These are phyloP conservation scores for Pelmatolapia mariae DNA, from an alignment of 2,113 vertebrate species.

Conservation along the genomic window DNA sequence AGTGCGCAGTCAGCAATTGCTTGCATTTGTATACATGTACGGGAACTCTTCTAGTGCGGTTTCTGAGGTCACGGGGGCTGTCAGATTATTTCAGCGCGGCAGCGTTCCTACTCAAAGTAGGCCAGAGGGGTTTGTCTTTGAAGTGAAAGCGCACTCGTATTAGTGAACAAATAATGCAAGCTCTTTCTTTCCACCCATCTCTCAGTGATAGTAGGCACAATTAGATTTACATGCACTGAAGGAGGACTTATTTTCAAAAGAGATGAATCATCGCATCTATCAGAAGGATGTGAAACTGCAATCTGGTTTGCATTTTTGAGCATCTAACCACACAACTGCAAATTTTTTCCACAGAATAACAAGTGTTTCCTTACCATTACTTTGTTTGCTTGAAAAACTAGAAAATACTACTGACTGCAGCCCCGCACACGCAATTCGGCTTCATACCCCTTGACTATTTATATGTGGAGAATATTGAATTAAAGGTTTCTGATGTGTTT, in stretches of 20 bases:
- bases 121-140: neutral
- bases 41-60: constrained; percentile 27
- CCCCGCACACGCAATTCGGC: neutral
- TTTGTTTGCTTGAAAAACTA: neutral
- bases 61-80: constrained; percentile 13
- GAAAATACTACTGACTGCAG: neutral
- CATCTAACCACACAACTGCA: constrained; percentile 29
- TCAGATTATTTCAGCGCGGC: neutral
- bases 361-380: neutral
- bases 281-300: constrained; percentile 52
- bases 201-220: neutral
- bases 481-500: neutral
- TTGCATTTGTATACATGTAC: neutral
- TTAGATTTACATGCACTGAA: neutral
- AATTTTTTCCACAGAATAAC: constrained; percentile 33
- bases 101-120: constrained; percentile 24
- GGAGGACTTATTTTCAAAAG: constrained; percentile 4
- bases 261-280: constrained; percentile 36
- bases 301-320: constrained; percentile 42
- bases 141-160: neutral
- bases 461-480: neutral
- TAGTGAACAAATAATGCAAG: neutral
- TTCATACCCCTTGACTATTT: neutral
- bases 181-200: constrained; percentile 1
- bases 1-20: constrained; percentile 16